Evolutionary conservation across 2,888 invertebrate species (phyloP), one percentile per base, ranked within the genome.

Genomic region (Lydus trimaculatus): DNA sequence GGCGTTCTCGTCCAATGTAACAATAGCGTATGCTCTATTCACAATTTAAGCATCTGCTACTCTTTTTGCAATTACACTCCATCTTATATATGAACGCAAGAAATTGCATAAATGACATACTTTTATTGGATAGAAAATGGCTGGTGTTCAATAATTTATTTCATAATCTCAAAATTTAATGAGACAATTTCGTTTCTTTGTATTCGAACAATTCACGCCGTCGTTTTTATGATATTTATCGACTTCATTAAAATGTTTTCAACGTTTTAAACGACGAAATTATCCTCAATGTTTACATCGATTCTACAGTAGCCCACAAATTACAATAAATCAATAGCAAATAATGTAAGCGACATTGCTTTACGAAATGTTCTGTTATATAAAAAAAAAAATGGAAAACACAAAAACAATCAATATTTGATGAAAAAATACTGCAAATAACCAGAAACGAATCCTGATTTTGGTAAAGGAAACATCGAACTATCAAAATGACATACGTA

Each of bases 151-250:
- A 66, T 69, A 71, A 75, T 73, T 73, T 72, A 73, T 71, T 73
- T 72, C 70, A 73, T 73, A 75, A 75, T 75, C 68, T 66, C 70
- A 60, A 71, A 28, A 66, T 67, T 72, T 75, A 75, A 75, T 75
- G 73, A 75, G 73, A 75, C 75, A 75, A 75, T 73, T 75, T 73
- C 64, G 64, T 70, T 70, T 64, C 70, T 70, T 70, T 67, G 67
- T 70, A 70, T 70, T 70, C 60, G 61, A 70, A 65, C 70, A 60
- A 62, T 67, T 70, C 31, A 36, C 59, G 62, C 52, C 70, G 33
- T 31, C 39, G 61, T 67, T 70, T 56, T 62, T 58, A 61, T 67
- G 63, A 69, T 69, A 70, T 70, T 70, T 67, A 70, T 70, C 36
- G 70, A 65, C 56, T 70, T 70, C 70, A 70, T 70, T 70, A 70